phyloP scores from a whole-genome alignment of 2,888 invertebrate species.

The Conistra vaccinii region DNA sequence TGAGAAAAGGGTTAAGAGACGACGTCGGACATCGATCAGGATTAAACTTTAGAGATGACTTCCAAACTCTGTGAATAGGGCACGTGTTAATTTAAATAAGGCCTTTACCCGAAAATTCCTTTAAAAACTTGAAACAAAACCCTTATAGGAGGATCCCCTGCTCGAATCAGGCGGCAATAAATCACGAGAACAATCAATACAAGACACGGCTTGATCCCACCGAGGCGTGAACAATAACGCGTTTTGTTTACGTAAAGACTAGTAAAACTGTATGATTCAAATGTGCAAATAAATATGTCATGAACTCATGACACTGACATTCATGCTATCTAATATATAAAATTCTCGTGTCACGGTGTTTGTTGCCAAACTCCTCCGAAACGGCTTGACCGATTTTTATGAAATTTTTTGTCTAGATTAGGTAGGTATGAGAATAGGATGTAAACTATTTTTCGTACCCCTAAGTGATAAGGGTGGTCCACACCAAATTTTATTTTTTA shows the following conservation, averaged over 20 bases:
- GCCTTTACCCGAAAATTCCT: constrained; percentile 63
- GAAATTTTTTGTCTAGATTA: too few relatives aligned
- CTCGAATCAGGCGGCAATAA: constrained; percentile 72
- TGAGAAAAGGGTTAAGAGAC: constrained; percentile 73
- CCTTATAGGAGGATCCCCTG: constrained; percentile 62
- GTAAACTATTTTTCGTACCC: too few relatives aligned
- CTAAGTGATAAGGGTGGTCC: too few relatives aligned
- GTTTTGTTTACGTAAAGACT: constrained; percentile 47
- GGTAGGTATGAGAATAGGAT: too few relatives aligned
- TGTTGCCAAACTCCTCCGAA: too few relatives aligned
- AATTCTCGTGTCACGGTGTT: too few relatives aligned
- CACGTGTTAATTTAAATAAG: constrained; percentile 69
- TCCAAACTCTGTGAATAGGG: constrained; percentile 69
- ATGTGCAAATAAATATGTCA: constrained; percentile 29
- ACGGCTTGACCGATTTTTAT: too few relatives aligned
- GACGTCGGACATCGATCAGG: constrained; percentile 69
- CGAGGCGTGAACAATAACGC: constrained; percentile 42
- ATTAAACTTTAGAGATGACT: constrained; percentile 70
- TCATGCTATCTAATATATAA: too few relatives aligned
- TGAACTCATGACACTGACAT: constrained; percentile 38
- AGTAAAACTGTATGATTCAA: constrained; percentile 38
- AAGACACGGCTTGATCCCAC: constrained; percentile 56
- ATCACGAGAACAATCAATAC: constrained; percentile 76
- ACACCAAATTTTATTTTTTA: too few relatives aligned
- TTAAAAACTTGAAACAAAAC: constrained; percentile 74